phyloP scores from a whole-genome alignment of 2,888 invertebrate species.

The Pterostichus niger region DNA sequence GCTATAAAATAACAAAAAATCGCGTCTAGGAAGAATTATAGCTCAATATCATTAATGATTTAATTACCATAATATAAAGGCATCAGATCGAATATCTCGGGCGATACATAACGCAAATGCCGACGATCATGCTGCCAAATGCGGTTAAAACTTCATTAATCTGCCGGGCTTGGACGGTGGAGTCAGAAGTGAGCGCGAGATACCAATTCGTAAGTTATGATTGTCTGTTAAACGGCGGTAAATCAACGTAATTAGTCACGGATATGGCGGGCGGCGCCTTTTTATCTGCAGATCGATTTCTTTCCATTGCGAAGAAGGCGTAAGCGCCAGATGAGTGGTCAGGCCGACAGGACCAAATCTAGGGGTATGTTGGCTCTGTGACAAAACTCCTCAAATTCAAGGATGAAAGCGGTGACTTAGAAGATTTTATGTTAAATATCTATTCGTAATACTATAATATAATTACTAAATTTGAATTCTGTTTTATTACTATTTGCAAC shows the following conservation, averaged over 20 bases:
- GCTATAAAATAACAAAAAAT: slow-evolving; percentile 16
- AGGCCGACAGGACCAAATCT: too few species aligned
- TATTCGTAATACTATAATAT: too few species aligned
- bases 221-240: slow-evolving; percentile 61
- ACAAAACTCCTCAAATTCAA: too few species aligned
- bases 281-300: slow-evolving; percentile 24
- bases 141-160: slow-evolving; percentile 54
- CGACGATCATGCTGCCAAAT: neutral
- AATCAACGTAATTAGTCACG: slow-evolving; percentile 63
- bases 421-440: too few species aligned
- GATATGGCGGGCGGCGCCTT: slow-evolving; percentile 46
- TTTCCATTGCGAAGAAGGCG: slow-evolving; percentile 33
- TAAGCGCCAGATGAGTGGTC: neutral
- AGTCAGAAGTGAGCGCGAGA: slow-evolving; percentile 8
- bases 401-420: too few species aligned
- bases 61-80: slow-evolving; percentile 37
- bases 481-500: too few species aligned
- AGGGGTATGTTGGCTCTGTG: too few species aligned
- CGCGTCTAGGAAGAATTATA: slow-evolving; percentile 32
- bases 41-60: slow-evolving; percentile 39
- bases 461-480: too few species aligned
- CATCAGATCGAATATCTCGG: slow-evolving; percentile 5
- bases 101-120: slow-evolving; percentile 4
- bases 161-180: neutral
- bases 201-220: slow-evolving; percentile 60